A percentile compares a stretch with the other conserved stretches of the same genome.
Evolutionary conservation across 2,888 invertebrate genomes (phyloP).

Genomic region (Eristalinus aeneus): DNA sequence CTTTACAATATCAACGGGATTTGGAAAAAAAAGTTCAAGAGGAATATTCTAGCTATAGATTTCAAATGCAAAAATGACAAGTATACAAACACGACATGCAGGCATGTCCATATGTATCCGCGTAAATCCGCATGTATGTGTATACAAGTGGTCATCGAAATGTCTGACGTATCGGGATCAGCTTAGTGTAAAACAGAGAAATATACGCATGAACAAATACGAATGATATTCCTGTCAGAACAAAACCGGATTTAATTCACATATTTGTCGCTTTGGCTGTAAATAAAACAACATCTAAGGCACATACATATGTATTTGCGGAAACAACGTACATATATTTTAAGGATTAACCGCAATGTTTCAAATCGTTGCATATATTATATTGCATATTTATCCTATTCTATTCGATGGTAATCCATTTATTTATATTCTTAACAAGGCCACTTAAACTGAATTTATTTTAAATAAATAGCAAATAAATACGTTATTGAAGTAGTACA

Average conservation of each 20-base stretch:
- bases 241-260: constrained; percentile 42
- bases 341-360: too few species aligned
- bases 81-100: constrained; percentile 24
- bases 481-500: too few species aligned
- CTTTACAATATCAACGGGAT: constrained; percentile 31
- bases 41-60: constrained; percentile 20
- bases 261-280: constrained; percentile 26
- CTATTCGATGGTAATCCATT: too few species aligned
- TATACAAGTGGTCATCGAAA: neutral
- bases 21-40: constrained; percentile 18
- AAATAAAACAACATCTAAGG: neutral
- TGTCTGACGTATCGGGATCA: constrained; percentile 37
- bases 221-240: constrained; percentile 30
- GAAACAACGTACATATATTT: neutral
- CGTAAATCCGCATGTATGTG: neutral
- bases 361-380: too few species aligned
- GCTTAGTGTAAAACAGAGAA: constrained; percentile 40
- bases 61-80: constrained; percentile 31
- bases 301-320: neutral
- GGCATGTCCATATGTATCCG: neutral
- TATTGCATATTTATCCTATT: too few species aligned
- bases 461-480: too few species aligned
- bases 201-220: constrained; percentile 45
- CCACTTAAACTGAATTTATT: too few species aligned
- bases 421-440: too few species aligned